These are phyloP conservation scores for Dryoscopus gambensis DNA, from an alignment of 2,113 vertebrate species.

Conservation along the genomic window DNA sequence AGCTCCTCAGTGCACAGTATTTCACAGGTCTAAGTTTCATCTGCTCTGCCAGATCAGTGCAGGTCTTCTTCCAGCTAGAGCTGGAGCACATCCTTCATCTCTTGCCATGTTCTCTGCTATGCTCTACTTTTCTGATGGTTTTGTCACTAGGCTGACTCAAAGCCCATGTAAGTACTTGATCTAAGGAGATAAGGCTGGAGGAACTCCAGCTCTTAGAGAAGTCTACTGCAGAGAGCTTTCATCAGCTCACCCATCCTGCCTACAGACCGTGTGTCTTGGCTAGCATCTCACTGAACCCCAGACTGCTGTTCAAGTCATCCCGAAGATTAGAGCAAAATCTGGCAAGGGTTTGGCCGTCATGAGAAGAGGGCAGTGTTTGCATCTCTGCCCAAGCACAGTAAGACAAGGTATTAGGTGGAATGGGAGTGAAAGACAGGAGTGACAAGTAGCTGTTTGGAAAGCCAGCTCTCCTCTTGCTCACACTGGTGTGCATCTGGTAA, in stretches of 20 bases:
- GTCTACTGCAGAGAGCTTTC: background rate
- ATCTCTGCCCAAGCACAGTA: background rate
- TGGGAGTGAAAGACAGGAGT: background rate
- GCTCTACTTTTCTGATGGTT: background rate
- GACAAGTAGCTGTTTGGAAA: background rate
- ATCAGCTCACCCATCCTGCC: background rate
- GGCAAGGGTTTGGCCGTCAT: background rate
- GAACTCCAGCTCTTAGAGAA: background rate
- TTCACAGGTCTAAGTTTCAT: background rate
- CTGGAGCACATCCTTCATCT: background rate
- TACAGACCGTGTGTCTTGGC: rapidly evolving
- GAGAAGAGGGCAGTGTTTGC: background rate
- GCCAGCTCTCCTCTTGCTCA: background rate
- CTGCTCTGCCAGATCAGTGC: background rate
- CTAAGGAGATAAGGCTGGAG: background rate
- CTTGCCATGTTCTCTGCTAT: background rate
- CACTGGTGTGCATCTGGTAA: background rate
- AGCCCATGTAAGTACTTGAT: background rate
- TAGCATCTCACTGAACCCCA: background rate
- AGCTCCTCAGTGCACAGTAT: background rate
- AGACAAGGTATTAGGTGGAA: background rate
- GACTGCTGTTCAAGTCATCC: background rate
- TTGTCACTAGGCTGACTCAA: background rate
- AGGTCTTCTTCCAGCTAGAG: background rate
- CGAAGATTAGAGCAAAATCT: background rate